Evolutionary conservation across 2,888 invertebrate genomes (phyloP).

Genomic region (Empis livida): DNA sequence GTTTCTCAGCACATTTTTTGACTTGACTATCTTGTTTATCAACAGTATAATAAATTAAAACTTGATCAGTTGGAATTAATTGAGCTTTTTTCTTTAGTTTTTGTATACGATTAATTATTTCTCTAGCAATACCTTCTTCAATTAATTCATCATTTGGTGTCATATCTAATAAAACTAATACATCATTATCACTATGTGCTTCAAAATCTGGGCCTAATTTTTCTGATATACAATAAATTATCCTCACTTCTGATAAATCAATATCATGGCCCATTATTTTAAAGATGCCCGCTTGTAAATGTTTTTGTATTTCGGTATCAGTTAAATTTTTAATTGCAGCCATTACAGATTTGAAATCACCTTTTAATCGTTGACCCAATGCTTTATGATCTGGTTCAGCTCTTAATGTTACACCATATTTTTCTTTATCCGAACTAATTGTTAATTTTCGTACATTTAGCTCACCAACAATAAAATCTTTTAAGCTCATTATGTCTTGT

Average conservation of each 20-base stretch:
- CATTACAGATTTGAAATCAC: constrained; percentile 77
- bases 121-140: constrained; percentile 90
- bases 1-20: constrained; percentile 52
- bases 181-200: constrained; percentile 79
- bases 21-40: constrained; percentile 45
- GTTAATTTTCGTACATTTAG: constrained; percentile 79
- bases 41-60: constrained; percentile 57
- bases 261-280: constrained; percentile 63
- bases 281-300: constrained; percentile 56
- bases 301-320: constrained; percentile 65
- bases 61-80: constrained; percentile 82
- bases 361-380: constrained; percentile 74
- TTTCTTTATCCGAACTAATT: constrained; percentile 77
- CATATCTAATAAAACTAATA: constrained; percentile 79
- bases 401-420: constrained; percentile 78
- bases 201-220: constrained; percentile 56
- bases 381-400: constrained; percentile 91
- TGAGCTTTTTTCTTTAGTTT: constrained; percentile 91
- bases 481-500: constrained; percentile 61
- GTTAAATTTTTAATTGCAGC: constrained; percentile 65
- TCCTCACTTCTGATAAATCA: constrained; percentile 62
- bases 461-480: constrained; percentile 82
- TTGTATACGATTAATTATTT: constrained; percentile 92
- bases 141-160: constrained; percentile 80
- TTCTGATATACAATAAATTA: constrained; percentile 43